phyloP scores from a whole-genome alignment of 2,113 vertebrate species.

The Psittacus erithacus region DNA sequence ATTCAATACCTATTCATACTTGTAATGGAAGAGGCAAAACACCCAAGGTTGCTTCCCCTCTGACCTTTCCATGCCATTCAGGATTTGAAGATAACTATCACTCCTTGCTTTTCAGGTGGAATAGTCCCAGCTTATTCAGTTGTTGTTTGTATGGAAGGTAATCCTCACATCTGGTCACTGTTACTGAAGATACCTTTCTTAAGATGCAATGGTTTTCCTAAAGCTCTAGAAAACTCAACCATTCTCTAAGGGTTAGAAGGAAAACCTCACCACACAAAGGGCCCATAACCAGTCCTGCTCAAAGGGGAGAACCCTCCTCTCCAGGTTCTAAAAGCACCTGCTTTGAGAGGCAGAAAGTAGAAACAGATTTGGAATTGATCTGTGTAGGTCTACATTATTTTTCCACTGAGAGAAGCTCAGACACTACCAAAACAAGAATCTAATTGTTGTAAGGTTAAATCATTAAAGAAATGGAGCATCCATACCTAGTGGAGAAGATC shows the following conservation, averaged over 20 bases:
- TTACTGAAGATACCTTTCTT: not conserved
- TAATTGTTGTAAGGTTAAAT: not conserved
- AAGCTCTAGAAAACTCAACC: not conserved
- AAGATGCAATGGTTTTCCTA: not conserved
- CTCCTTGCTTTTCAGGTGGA: not conserved
- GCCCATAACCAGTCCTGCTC: not conserved
- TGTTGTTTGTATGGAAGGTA: not conserved
- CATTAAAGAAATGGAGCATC: not conserved
- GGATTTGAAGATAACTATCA: not conserved
- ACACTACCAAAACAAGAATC: not conserved
- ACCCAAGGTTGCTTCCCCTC: not conserved
- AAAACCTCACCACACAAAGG: not conserved
- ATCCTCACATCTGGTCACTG: not conserved
- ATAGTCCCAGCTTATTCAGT: not conserved
- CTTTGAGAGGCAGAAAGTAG: not conserved
- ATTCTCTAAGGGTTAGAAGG: not conserved
- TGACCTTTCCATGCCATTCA: not conserved
- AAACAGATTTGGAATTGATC: not conserved
- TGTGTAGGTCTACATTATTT: not conserved
- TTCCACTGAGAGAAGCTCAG: not conserved
- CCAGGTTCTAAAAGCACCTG: not conserved
- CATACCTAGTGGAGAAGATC: not conserved
- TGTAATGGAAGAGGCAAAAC: not conserved
- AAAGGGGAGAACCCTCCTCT: not conserved
- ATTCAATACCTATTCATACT: not conserved